These are phyloP conservation scores for Hybos culiciformis DNA, from an alignment of 2,888 invertebrate species.

Conservation along the genomic window DNA sequence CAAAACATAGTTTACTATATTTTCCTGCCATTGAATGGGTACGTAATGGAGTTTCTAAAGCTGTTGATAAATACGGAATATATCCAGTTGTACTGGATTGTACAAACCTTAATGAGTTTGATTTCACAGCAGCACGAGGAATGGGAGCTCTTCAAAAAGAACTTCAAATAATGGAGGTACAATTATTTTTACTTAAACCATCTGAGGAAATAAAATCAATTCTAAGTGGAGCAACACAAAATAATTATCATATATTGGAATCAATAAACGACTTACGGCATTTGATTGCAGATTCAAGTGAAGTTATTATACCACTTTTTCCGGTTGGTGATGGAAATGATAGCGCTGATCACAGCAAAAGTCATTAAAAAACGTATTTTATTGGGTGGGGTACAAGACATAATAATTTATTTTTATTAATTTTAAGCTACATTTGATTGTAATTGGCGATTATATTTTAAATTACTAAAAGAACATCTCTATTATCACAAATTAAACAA, in stretches of 20 bases:
- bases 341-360: too few relatives aligned
- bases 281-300: too few relatives aligned
- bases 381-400: too few relatives aligned
- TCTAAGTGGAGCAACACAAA: constrained; percentile 28
- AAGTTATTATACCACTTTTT: too few relatives aligned
- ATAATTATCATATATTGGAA: neutral
- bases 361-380: too few relatives aligned
- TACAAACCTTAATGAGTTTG: constrained; percentile 62
- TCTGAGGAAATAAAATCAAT: constrained; percentile 27
- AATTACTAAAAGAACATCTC: too few relatives aligned
- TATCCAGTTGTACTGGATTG: constrained; percentile 73
- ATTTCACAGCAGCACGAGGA: constrained; percentile 78
- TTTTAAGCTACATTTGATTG: too few relatives aligned
- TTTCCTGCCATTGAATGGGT: constrained; percentile 77
- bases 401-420: too few relatives aligned
- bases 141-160: constrained; percentile 63
- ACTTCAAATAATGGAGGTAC: constrained; percentile 54
- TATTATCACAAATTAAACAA: too few relatives aligned
- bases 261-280: neutral
- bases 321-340: too few relatives aligned
- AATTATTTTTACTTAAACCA: constrained; percentile 47
- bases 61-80: constrained; percentile 52
- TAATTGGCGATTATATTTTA: too few relatives aligned
- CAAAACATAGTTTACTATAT: constrained; percentile 61
- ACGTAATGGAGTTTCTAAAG: constrained; percentile 60